A percentile compares a stretch with the other conserved stretches of the same genome.
Conservation (phyloP, 1,140 invertebrate species). For the Drosophila sproati region DNA sequence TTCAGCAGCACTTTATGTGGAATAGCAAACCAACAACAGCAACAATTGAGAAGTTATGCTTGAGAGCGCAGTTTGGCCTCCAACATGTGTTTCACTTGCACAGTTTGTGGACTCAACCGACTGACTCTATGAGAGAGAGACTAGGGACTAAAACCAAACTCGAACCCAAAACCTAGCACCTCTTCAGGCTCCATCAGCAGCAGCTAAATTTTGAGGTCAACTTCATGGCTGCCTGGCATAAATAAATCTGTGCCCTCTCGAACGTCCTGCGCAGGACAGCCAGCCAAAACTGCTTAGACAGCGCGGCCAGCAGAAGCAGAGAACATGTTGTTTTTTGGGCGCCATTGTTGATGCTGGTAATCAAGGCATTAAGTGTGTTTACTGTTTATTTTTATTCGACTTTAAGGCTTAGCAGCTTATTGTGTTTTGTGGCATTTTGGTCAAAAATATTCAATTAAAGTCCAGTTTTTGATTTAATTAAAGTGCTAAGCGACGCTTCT, state of each 20-base stretch:
- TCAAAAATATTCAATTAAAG: constrained; percentile 73
- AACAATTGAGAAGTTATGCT: constrained; percentile 4
- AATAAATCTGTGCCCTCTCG: constrained; percentile 60
- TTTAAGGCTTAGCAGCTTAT: constrained; percentile 81
- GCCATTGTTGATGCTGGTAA: constrained; percentile 68
- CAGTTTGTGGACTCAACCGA: constrained; percentile 37
- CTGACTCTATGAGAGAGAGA: no score
- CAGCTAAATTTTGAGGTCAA: constrained; percentile 70
- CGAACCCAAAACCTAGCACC: neutral
- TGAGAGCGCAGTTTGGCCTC: constrained; percentile 5
- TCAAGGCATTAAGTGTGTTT: constrained; percentile 83
- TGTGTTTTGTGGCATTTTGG: constrained; percentile 7
- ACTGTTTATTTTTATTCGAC: constrained; percentile 82
- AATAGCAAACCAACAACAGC: neutral
- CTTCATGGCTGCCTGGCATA: constrained; percentile 48
- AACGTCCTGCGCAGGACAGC: constrained; percentile 37
- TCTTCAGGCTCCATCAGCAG: constrained; percentile 15
- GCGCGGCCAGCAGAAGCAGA: no score
- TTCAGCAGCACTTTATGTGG: neutral
- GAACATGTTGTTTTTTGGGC: neutral
- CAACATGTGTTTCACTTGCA: constrained; percentile 48
- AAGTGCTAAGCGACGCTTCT: constrained; percentile 58
- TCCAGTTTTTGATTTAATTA: constrained; percentile 76
- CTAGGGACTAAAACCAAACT: neutral
- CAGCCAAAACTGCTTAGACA: neutral